Evolutionary conservation across 2,797 vertebrate species (phyloP), one percentile per base, ranked within the genome.

Genomic region (Rhyacichthys aspro): DNA sequence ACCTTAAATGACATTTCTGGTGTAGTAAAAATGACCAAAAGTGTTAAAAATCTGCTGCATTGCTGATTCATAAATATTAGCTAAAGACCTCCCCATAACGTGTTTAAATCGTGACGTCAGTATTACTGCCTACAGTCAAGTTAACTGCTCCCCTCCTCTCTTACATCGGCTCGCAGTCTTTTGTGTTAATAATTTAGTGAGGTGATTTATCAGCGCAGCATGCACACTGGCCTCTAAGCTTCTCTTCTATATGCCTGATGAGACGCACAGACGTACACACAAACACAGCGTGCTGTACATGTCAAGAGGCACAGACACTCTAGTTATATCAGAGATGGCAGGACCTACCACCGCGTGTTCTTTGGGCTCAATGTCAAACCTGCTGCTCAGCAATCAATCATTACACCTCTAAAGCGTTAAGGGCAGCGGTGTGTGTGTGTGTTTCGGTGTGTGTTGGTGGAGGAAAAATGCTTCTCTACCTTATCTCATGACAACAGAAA

Each of bases 401-500:
- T 72, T 75, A 60, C 58, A 79, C 80, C 88, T 89, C 76, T 52
- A 73, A 79, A 87, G 81, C 48, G 64, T 83, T 82, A 80, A 78
- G 81, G 74, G 70, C 63, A 78, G 57, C 60, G 68, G 52, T 56
- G 69, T 64, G 67, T 38, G 47, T 10, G 19, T 32, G 61, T 58
- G 52, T 60, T 57, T 52, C 39, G 54, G 45, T 38, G 33, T 42
- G 76, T 65, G 76, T 68, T 55, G 59, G 67, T 72, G 74, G 73
- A 61, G 70, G 53, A 68, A 86, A 81, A 79, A 75, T 73, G 81
- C 79, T 78, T 79, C 79, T 82, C 76, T 59, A 72, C 67, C 90
- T 91, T 92, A 93, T 93, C 91, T 90, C 84, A 57, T 82, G 64
- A 90, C 85, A 90, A 87, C 90, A 93, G 91, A 90, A 74, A 74